Percentiles rank a stretch among this genome's conserved stretches.
These are phyloP conservation scores for Jaculus jaculus DNA, from an alignment of 2,113 vertebrate genomes.

Conservation along the genomic window DNA sequence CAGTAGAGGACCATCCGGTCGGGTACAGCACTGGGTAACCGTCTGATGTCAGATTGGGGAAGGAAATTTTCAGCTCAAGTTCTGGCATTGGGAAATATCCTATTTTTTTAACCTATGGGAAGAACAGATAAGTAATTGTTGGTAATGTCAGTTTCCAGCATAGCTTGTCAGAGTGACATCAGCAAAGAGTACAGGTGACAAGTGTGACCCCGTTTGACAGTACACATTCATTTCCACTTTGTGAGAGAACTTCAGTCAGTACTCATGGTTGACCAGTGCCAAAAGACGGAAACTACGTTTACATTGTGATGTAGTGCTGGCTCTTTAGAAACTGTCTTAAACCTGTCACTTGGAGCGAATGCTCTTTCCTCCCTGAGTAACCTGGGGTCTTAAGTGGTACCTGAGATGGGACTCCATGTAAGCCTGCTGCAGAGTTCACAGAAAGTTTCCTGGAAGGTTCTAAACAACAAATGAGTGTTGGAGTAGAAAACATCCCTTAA, in stretches of 20 bases:
- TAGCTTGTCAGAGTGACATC: neutral
- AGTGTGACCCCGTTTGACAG: neutral
- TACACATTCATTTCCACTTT: neutral
- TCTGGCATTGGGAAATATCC: slow-evolving; percentile 85
- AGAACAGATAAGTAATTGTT: neutral
- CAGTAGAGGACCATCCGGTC: slow-evolving; percentile 83
- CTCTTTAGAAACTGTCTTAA: neutral
- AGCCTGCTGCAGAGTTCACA: neutral
- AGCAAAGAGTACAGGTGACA: neutral
- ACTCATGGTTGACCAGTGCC: neutral
- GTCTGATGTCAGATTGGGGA: slow-evolving; percentile 86
- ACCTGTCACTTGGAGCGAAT: neutral
- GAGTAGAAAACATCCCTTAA: neutral
- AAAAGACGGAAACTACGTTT: neutral
- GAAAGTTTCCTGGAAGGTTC: neutral
- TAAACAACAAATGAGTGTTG: neutral
- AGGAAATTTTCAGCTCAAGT: slow-evolving; percentile 88
- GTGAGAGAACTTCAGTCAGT: neutral
- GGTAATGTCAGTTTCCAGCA: neutral
- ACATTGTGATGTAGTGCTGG: neutral
- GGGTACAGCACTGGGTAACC: slow-evolving; percentile 91
- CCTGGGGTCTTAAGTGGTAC: neutral
- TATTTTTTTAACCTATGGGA: slow-evolving; percentile 88
- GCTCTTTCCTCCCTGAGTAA: neutral
- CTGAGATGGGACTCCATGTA: neutral